Percentiles rank a stretch among this genome's conserved stretches.
Evolutionary conservation across 1,140 invertebrate genomes (phyloP).

Genomic region (Fopius arisanus): DNA sequence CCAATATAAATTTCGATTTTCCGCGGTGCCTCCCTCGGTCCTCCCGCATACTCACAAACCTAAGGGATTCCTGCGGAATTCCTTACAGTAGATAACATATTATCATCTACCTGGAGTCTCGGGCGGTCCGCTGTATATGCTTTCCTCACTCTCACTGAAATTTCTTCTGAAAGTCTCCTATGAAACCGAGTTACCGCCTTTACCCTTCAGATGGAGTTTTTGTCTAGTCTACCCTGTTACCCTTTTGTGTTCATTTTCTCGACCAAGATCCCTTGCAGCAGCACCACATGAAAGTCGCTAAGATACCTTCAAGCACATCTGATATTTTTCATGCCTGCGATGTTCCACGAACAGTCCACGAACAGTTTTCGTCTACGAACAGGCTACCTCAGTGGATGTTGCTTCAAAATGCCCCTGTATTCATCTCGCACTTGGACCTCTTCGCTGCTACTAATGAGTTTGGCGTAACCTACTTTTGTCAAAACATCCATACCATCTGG

Average conservation of each 20-base stretch:
- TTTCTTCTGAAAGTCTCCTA: not conserved
- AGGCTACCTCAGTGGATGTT: not conserved
- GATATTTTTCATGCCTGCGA: slow-evolving; percentile 18
- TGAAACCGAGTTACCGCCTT: not conserved
- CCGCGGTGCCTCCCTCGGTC: too few relatives aligned
- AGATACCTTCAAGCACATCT: not conserved
- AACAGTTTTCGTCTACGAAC: not conserved
- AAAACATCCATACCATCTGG: not conserved
- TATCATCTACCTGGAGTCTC: too few relatives aligned
- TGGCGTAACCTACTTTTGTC: too few relatives aligned
- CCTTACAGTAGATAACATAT: too few relatives aligned
- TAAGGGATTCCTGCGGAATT: too few relatives aligned
- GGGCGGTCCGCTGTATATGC: too few relatives aligned
- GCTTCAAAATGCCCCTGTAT: not conserved
- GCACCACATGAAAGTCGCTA: slow-evolving; percentile 18
- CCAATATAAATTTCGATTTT: too few relatives aligned
- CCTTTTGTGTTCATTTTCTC: not conserved
- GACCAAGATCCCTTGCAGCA: slow-evolving; percentile 28
- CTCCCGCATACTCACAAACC: too few relatives aligned
- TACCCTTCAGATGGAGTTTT: not conserved
- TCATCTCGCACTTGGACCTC: not conserved
- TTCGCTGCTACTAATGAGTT: not conserved
- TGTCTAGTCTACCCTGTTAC: slow-evolving; percentile 2
- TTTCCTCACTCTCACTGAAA: not conserved
- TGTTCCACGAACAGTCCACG: slow-evolving; percentile 10